phyloP scores from a whole-genome alignment of 2,113 vertebrate genomes.

The Fregetta grallaria region DNA sequence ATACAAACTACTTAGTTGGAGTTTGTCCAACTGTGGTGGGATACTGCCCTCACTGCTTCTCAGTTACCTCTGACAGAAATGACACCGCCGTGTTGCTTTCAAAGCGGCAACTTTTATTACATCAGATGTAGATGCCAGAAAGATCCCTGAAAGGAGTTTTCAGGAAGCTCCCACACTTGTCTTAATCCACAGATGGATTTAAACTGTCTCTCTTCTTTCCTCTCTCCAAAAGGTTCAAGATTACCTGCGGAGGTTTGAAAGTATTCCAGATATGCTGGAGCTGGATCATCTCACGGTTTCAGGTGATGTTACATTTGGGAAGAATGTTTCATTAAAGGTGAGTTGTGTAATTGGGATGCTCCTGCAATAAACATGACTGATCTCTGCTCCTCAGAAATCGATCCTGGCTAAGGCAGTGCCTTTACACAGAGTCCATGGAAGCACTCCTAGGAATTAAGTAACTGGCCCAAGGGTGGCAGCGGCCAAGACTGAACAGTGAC shows the following conservation, averaged over 20 bases:
- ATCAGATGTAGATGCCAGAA: background rate
- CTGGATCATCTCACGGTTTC: slow-evolving; percentile 98
- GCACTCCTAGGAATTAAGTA: background rate
- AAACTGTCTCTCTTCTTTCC: background rate
- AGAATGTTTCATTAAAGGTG: slow-evolving; percentile 95
- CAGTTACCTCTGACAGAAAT: rapidly evolving
- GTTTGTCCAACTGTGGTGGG: rapidly evolving
- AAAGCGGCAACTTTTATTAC: background rate
- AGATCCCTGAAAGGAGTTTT: background rate
- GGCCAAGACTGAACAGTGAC: background rate
- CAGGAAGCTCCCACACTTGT: background rate
- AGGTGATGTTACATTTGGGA: slow-evolving; percentile 97
- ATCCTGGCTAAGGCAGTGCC: background rate
- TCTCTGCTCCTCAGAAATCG: background rate
- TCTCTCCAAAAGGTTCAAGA: slow-evolving; percentile 87
- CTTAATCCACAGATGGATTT: background rate
- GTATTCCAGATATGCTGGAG: slow-evolving; percentile 98
- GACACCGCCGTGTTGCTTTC: background rate
- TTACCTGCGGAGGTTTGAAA: slow-evolving; percentile 93
- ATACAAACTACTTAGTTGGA: too few species aligned
- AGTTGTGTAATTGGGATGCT: background rate
- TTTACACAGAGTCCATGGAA: background rate
- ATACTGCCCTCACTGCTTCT: background rate
- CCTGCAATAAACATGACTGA: background rate
- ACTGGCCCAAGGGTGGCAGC: background rate